Percentiles rank a stretch among this genome's conserved stretches.
Evolutionary conservation across 2,113 vertebrate genomes (phyloP).

Genomic region (Gallinago jamesoni): DNA sequence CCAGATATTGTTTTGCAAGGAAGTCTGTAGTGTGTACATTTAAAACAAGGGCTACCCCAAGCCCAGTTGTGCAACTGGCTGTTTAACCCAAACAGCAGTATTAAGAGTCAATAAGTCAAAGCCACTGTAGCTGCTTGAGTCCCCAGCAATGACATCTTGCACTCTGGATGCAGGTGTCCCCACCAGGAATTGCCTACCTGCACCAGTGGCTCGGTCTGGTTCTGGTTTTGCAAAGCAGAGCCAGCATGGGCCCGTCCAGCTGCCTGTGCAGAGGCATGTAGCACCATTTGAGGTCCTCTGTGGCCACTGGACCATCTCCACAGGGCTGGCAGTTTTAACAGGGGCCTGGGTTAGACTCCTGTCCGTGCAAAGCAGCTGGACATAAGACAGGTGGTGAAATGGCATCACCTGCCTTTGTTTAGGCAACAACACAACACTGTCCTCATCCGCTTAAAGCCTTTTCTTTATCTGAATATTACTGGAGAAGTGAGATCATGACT

Average conservation of each 20-base stretch:
- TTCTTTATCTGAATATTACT: not conserved
- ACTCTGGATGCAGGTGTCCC: not conserved
- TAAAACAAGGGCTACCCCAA: not conserved
- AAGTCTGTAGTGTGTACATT: not conserved
- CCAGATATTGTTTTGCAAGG: not conserved
- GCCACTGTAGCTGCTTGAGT: not conserved
- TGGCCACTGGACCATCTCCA: fast-evolving
- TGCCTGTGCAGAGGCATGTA: not conserved
- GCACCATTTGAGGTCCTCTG: not conserved
- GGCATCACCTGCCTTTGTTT: not conserved
- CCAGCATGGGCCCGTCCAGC: fast-evolving
- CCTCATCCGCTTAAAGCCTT: not conserved
- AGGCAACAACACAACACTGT: not conserved
- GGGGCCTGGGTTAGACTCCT: not conserved
- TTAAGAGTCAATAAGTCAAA: not conserved
- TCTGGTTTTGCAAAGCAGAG: not conserved
- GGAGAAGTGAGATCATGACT: not conserved
- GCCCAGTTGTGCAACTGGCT: not conserved
- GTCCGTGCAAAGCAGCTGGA: not conserved
- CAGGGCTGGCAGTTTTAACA: not conserved
- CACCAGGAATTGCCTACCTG: not conserved
- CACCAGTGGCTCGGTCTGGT: not conserved
- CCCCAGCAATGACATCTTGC: not conserved
- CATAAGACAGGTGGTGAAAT: not conserved
- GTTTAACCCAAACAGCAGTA: not conserved